Conservation (phyloP, 2,888 invertebrate genomes). For the Meloe dianella region DNA sequence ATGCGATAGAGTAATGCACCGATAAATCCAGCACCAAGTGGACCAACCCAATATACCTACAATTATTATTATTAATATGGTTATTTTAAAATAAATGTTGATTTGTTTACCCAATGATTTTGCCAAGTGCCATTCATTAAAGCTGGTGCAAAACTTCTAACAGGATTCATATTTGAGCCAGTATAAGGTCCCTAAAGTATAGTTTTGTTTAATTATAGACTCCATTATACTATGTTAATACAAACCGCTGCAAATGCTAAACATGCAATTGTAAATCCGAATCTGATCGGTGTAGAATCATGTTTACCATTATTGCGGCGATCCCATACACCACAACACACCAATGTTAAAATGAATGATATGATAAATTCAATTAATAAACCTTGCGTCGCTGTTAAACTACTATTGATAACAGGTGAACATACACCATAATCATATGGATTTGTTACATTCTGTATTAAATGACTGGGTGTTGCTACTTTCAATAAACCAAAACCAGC, state of each 20-base stretch:
- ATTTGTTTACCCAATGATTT: constrained; percentile 71
- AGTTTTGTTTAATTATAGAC: not conserved
- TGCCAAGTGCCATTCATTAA: constrained; percentile 71
- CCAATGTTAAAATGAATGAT: constrained; percentile 68
- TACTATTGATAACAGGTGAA: constrained; percentile 45
- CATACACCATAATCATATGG: constrained; percentile 40
- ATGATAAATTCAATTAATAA: constrained; percentile 69
- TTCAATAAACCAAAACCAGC: constrained; percentile 73
- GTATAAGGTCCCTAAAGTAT: constrained; percentile 63
- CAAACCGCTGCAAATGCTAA: constrained; percentile 71
- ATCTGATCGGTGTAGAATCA: constrained; percentile 70
- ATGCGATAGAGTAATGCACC: constrained; percentile 52
- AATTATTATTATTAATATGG: constrained; percentile 14
- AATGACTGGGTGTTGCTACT: constrained; percentile 25
- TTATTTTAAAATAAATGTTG: too few species aligned
- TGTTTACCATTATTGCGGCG: constrained; percentile 68
- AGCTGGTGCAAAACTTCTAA: constrained; percentile 73
- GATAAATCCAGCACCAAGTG: constrained; percentile 49
- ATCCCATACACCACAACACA: constrained; percentile 77
- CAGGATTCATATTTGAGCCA: constrained; percentile 74
- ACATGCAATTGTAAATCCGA: constrained; percentile 70
- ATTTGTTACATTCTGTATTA: not conserved
- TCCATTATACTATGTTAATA: constrained; percentile 25
- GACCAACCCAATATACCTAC: constrained; percentile 55
- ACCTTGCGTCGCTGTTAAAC: constrained; percentile 59